phyloP scores from a whole-genome alignment of 2,113 vertebrate genomes.

The Arizona elegans region DNA sequence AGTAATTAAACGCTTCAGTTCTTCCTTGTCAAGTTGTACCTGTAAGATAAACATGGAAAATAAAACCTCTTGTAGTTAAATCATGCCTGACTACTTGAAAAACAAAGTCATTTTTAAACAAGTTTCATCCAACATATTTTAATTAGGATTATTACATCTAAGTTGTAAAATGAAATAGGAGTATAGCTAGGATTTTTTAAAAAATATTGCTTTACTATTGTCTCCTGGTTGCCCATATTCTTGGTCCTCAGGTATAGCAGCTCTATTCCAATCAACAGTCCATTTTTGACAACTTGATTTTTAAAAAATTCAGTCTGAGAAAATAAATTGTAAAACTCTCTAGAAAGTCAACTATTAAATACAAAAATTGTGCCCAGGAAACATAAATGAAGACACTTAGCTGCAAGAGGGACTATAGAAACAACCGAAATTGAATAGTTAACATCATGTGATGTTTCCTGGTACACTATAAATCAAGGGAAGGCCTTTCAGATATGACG shows the following conservation, averaged over 20 bases:
- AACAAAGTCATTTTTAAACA: background rate
- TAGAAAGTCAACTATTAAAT: background rate
- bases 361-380: background rate
- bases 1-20: constrained; percentile 71
- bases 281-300: background rate
- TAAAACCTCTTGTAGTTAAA: background rate
- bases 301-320: background rate
- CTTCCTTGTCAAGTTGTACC: constrained; percentile 73
- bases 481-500: background rate
- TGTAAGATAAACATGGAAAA: constrained; percentile 43
- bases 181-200: background rate
- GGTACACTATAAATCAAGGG: background rate
- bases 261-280: background rate
- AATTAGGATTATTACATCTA: background rate
- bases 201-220: background rate
- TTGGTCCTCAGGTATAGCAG: background rate
- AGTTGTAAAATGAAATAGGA: background rate
- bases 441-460: background rate
- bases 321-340: background rate
- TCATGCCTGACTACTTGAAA: background rate
- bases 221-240: background rate
- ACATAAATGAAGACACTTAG: background rate
- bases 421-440: background rate
- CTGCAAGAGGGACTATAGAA: background rate
- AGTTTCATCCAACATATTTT: background rate